Conservation (phyloP, 2,888 invertebrate species). For the Lycophotia porphyrea region DNA sequence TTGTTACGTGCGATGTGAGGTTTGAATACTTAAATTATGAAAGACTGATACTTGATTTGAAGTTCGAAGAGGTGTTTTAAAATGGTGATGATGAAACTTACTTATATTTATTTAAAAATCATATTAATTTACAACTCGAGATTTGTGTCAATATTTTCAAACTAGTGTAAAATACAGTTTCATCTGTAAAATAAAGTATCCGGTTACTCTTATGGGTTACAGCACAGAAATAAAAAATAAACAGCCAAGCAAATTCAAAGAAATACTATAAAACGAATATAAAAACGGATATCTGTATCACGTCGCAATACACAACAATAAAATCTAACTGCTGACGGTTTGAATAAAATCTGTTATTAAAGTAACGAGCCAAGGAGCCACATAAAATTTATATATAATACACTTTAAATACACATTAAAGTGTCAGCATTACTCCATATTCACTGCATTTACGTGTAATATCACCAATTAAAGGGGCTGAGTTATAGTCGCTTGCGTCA, state of each 20-base stretch:
- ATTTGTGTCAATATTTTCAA: not conserved
- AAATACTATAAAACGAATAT: constrained; percentile 37
- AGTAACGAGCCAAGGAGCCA: constrained; percentile 62
- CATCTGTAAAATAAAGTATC: not conserved
- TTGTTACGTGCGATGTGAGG: constrained; percentile 60
- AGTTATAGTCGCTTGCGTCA: constrained; percentile 59
- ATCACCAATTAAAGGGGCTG: constrained; percentile 68
- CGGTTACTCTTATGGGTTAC: not conserved
- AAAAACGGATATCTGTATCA: constrained; percentile 51
- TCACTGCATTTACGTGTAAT: constrained; percentile 68
- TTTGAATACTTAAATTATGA: constrained; percentile 54
- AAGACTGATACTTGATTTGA: constrained; percentile 24
- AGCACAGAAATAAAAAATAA: constrained; percentile 27
- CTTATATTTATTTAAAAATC: not conserved
- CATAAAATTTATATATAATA: constrained; percentile 70
- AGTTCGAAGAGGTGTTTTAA: constrained; percentile 17
- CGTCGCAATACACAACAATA: constrained; percentile 54
- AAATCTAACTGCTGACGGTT: constrained; percentile 55
- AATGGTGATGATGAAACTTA: not conserved
- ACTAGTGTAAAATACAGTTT: not conserved
- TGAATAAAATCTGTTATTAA: constrained; percentile 62
- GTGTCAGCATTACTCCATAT: constrained; percentile 72
- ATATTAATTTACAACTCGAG: not conserved
- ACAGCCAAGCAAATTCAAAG: constrained; percentile 41
- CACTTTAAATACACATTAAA: constrained; percentile 73